Conservation (phyloP, 2,797 vertebrate genomes). For the Odontamblyopus lacepedii region DNA sequence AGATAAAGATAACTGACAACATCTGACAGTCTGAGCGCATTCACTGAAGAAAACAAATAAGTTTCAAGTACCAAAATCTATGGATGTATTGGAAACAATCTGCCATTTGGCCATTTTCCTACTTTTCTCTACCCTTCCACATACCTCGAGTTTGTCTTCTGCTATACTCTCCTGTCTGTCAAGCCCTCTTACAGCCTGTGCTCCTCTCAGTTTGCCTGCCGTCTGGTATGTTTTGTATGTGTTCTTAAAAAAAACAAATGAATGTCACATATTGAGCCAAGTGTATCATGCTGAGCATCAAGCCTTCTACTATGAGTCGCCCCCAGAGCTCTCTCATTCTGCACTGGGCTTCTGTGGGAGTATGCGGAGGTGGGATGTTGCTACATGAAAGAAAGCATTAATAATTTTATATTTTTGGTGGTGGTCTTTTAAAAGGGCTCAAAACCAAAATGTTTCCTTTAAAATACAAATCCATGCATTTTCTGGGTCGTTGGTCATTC, state of each 20-base stretch:
- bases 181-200: constrained; percentile 23
- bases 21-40: background rate
- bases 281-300: constrained; percentile 18
- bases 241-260: constrained; percentile 1
- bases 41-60: background rate
- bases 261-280: constrained; percentile 28
- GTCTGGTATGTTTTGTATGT: background rate
- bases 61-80: background rate
- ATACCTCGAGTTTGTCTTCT: background rate
- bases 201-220: constrained; percentile 12
- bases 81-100: background rate
- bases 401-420: constrained; percentile 16
- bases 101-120: background rate
- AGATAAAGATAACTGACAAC: too few relatives aligned
- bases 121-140: background rate
- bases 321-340: constrained; percentile 1
- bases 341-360: constrained; percentile 18
- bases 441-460: background rate
- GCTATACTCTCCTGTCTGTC: background rate
- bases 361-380: constrained; percentile 17
- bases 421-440: background rate
- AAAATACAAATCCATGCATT: background rate
- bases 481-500: constrained; percentile 17
- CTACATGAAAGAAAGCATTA: constrained; percentile 21
- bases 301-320: constrained; percentile 3